These are phyloP conservation scores for Myotis vivesi DNA, from an alignment of 2,797 vertebrate species.

Conservation along the genomic window DNA sequence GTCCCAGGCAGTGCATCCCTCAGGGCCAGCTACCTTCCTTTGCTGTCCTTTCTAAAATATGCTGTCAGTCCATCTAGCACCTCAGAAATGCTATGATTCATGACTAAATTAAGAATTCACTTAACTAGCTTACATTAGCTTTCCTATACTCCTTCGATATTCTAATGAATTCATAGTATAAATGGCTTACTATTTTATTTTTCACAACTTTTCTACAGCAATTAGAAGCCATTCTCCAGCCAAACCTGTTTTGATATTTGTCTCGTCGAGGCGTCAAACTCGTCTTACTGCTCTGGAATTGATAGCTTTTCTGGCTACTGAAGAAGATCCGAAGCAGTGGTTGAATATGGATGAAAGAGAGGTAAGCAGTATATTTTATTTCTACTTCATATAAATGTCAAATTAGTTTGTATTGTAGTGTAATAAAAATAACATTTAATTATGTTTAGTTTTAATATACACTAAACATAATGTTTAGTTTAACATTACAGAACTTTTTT, in stretches of 20 bases:
- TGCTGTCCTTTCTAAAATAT: not conserved
- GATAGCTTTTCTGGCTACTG: constrained; percentile 95
- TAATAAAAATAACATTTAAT: not conserved
- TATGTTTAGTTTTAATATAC: not conserved
- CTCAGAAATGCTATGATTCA: not conserved
- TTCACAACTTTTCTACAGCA: constrained; percentile 84
- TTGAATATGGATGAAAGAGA: constrained; percentile 98
- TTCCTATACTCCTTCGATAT: not conserved
- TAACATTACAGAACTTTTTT: not conserved
- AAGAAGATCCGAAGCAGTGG: constrained; percentile 99
- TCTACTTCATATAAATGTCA: constrained; percentile 39
- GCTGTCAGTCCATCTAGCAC: not conserved
- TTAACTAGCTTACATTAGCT: not conserved
- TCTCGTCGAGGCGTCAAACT: constrained; percentile 96
- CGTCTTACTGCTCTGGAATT: constrained; percentile 96
- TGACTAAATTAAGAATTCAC: constrained; percentile 14
- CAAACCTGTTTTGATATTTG: constrained; percentile 98
- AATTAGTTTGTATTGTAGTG: not conserved
- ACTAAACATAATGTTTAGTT: not conserved
- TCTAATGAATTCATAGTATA: constrained; percentile 19
- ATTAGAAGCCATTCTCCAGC: constrained; percentile 97
- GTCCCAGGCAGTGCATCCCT: not conserved
- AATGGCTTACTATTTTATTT: constrained; percentile 57
- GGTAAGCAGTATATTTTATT: constrained; percentile 83
- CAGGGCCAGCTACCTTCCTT: not conserved